Percentiles rank a stretch among this genome's conserved stretches.
These are phyloP conservation scores for Chaenocephalus aceratus DNA, from an alignment of 2,113 vertebrate species.

Conservation along the genomic window DNA sequence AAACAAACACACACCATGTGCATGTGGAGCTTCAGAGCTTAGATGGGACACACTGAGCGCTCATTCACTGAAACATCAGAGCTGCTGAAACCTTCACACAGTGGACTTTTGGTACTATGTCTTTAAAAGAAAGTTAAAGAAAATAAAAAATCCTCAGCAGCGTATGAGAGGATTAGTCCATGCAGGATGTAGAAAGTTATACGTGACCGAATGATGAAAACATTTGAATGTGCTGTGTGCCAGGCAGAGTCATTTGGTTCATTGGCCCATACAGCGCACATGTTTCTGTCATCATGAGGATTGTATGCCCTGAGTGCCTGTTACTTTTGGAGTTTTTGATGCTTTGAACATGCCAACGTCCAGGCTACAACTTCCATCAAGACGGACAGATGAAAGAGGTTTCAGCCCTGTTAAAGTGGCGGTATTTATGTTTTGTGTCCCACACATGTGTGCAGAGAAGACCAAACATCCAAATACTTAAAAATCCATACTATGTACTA, in stretches of 20 bases:
- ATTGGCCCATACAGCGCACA: constrained; percentile 69
- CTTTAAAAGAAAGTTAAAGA: not conserved
- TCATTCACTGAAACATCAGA: constrained; percentile 24
- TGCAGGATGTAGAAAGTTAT: constrained; percentile 2
- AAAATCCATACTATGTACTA: constrained; percentile 35
- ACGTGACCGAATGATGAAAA: constrained; percentile 38
- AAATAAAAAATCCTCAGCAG: constrained; percentile 2
- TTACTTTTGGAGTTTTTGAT: constrained; percentile 51
- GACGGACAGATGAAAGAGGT: constrained; percentile 57
- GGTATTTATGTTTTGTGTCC: constrained; percentile 15
- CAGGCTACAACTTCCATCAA: constrained; percentile 32
- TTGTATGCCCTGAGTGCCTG: constrained; percentile 60
- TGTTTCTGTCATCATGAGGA: constrained; percentile 80
- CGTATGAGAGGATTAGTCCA: not conserved
- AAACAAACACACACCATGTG: constrained; percentile 80
- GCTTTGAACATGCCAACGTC: constrained; percentile 64
- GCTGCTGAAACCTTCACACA: constrained; percentile 22
- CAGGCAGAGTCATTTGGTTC: constrained; percentile 63
- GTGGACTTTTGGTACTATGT: not conserved
- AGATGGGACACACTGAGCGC: constrained; percentile 37
- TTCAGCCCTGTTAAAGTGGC: constrained; percentile 60
- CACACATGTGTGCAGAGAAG: constrained; percentile 47
- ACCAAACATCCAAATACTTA: constrained; percentile 52
- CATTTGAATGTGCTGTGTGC: constrained; percentile 42
- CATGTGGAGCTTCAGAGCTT: constrained; percentile 44